Conservation (phyloP, 2,113 vertebrate species). For the Potamarius usumacintae region DNA sequence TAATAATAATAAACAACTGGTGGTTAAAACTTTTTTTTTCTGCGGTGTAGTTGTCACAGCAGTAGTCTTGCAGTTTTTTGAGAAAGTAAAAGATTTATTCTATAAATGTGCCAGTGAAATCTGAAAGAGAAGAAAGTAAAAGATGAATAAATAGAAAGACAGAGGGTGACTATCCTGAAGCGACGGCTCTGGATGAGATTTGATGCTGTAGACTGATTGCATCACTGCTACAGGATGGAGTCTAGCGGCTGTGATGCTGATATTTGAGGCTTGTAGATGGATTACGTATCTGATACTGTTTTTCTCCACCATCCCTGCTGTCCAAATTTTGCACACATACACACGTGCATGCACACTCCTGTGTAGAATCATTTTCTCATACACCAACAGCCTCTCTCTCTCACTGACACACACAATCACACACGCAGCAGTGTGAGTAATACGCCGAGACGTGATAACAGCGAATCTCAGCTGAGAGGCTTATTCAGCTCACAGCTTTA, state of each 20-base stretch:
- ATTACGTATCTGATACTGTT: neutral
- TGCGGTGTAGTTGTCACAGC: neutral
- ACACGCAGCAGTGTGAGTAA: constrained; percentile 7
- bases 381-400: neutral
- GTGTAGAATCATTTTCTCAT: constrained; percentile 4
- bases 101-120: neutral
- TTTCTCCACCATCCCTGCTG: neutral
- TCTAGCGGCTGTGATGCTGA: neutral
- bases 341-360: neutral
- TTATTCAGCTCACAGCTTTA: constrained; percentile 2
- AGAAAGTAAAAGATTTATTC: neutral
- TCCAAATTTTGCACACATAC: neutral
- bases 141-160: neutral
- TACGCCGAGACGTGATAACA: constrained; percentile 4
- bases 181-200: constrained; percentile 1
- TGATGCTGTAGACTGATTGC: constrained; percentile 16
- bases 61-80: neutral
- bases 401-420: constrained; percentile 13
- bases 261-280: constrained; percentile 6
- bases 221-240: neutral
- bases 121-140: neutral
- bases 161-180: neutral
- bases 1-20: neutral
- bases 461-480: neutral
- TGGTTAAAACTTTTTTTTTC: neutral